phyloP scores from a whole-genome alignment of 2,113 vertebrate genomes.

The Pagrus major region DNA sequence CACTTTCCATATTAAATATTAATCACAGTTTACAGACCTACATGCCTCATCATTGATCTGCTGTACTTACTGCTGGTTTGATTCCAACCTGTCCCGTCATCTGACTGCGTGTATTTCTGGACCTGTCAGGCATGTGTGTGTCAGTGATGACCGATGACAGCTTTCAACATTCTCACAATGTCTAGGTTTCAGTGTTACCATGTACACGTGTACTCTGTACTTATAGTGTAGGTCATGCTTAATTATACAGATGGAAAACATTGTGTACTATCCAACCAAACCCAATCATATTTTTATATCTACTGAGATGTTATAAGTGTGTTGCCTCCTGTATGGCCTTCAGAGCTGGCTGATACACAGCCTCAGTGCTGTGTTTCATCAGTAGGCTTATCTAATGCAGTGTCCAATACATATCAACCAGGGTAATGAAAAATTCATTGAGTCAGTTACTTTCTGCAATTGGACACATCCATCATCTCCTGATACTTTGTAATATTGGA shows the following conservation, averaged over 20 bases:
- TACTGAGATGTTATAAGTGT: background rate
- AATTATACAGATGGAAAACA: background rate
- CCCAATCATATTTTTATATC: background rate
- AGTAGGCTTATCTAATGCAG: slow-evolving; percentile 53
- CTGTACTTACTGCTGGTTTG: too few species aligned
- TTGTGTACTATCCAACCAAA: background rate
- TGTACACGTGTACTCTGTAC: too few species aligned
- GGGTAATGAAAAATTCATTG: slow-evolving; percentile 72
- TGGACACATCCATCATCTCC: slow-evolving; percentile 71
- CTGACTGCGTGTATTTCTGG: too few species aligned
- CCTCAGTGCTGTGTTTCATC: slow-evolving; percentile 45
- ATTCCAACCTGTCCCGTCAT: too few species aligned
- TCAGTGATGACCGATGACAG: too few species aligned
- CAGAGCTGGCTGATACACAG: slow-evolving; percentile 21
- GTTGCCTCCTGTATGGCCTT: background rate
- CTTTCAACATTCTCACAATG: too few species aligned
- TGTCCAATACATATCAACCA: slow-evolving; percentile 62
- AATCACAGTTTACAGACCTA: too few species aligned
- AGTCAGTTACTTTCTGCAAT: slow-evolving; percentile 71
- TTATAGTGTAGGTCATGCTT: background rate
- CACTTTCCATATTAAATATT: too few species aligned
- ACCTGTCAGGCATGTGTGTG: too few species aligned
- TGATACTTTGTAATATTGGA: slow-evolving; percentile 51
- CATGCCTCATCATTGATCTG: too few species aligned
- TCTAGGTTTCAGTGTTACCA: background rate